A percentile compares a stretch with the other conserved stretches of the same genome.
These are phyloP conservation scores for Spondyliosoma cantharus DNA, from an alignment of 2,797 vertebrate species.

Conservation along the genomic window DNA sequence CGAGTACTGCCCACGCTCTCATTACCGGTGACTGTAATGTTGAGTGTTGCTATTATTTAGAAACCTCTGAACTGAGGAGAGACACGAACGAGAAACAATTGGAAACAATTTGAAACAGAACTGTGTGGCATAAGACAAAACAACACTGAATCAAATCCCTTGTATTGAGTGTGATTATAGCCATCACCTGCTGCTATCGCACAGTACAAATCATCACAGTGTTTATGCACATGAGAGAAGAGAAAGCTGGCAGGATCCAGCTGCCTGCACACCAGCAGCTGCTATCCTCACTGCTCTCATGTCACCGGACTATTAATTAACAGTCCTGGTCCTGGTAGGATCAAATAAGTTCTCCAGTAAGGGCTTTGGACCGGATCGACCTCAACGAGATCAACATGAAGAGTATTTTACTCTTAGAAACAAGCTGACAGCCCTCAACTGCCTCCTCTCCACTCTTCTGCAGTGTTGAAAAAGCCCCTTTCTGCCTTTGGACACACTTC, in stretches of 20 bases:
- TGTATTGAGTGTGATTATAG: neutral
- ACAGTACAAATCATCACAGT: constrained; percentile 24
- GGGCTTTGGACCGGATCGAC: constrained; percentile 35
- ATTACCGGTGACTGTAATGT: constrained; percentile 42
- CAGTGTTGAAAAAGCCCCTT: neutral
- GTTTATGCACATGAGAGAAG: constrained; percentile 41
- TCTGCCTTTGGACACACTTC: constrained; percentile 1
- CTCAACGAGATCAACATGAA: neutral
- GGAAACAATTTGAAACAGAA: constrained; percentile 19
- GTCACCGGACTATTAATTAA: constrained; percentile 62
- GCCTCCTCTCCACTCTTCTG: neutral
- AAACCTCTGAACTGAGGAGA: constrained; percentile 24
- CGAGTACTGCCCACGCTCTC: constrained; percentile 25
- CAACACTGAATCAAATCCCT: neutral
- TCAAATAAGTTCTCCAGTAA: constrained; percentile 58
- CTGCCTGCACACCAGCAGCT: constrained; percentile 52
- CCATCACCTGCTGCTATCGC: constrained; percentile 4
- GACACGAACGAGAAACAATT: neutral
- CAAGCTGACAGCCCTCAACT: neutral
- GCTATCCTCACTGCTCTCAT: constrained; percentile 38
- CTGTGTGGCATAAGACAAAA: neutral
- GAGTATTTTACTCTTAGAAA: constrained; percentile 8
- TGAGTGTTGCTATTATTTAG: constrained; percentile 28
- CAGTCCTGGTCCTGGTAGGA: constrained; percentile 38
- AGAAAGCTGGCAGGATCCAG: constrained; percentile 33